Conservation (phyloP, 2,888 invertebrate species). For the Ichneumoninae sp. region DNA sequence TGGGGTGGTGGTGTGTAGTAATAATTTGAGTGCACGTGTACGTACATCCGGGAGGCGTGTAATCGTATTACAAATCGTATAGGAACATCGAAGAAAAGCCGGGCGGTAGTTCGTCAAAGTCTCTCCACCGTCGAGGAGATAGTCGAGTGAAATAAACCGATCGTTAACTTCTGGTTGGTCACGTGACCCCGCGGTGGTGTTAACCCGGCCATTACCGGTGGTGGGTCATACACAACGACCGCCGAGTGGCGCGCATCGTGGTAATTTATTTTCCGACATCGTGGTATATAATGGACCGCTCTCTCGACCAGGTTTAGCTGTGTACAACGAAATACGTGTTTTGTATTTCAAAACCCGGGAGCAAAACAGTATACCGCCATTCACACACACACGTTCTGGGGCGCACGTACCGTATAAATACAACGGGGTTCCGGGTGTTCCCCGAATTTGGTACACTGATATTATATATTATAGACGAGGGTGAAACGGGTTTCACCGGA, state of each 20-base stretch:
- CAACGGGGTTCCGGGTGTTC: conserved; percentile 32
- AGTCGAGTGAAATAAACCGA: conserved; percentile 71
- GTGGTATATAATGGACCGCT: conserved; percentile 62
- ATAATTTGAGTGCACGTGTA: conserved; percentile 49
- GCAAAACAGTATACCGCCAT: conserved; percentile 28
- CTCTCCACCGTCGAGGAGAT: conserved; percentile 21
- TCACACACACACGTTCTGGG: conserved; percentile 39
- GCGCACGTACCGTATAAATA: conserved; percentile 45
- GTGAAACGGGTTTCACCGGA: conserved; percentile 54
- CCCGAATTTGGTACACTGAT: conserved; percentile 54
- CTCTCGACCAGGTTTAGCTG: not conserved
- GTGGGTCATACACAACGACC: conserved; percentile 56
- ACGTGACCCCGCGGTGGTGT: conserved; percentile 74
- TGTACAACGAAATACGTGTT: conserved; percentile 40
- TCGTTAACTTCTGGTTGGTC: conserved; percentile 79
- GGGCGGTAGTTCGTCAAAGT: conserved; percentile 18
- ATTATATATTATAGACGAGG: conserved; percentile 57
- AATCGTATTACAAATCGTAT: conserved; percentile 46
- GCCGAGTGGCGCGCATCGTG: conserved; percentile 63
- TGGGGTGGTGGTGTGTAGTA: not conserved
- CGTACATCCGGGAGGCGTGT: conserved; percentile 57
- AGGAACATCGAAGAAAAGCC: conserved; percentile 43
- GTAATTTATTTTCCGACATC: conserved; percentile 70
- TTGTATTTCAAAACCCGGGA: conserved; percentile 22
- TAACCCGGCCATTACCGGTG: conserved; percentile 75